phyloP scores from a whole-genome alignment of 2,888 invertebrate species.

The Meloe dianella region DNA sequence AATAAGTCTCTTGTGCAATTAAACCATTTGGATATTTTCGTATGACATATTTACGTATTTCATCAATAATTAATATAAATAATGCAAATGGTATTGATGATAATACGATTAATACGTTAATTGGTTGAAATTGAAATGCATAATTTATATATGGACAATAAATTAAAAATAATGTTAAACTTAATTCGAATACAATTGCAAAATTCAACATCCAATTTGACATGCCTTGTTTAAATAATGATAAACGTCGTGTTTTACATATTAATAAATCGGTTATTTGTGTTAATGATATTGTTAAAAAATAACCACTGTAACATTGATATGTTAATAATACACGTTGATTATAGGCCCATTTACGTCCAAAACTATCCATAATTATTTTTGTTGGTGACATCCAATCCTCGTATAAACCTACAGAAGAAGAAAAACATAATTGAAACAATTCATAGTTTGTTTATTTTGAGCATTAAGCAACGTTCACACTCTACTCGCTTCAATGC shows the following conservation, averaged over 20 bases:
- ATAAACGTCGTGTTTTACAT: constrained; percentile 78
- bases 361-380: constrained; percentile 75
- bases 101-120: constrained; percentile 71
- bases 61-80: constrained; percentile 77
- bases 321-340: constrained; percentile 74
- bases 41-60: constrained; percentile 72
- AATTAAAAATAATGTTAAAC: constrained; percentile 67
- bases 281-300: constrained; percentile 77
- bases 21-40: constrained; percentile 72
- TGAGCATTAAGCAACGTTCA: too few relatives aligned
- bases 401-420: constrained; percentile 61
- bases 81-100: constrained; percentile 76
- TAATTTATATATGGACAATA: constrained; percentile 71
- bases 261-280: constrained; percentile 81
- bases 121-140: constrained; percentile 70
- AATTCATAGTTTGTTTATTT: too few relatives aligned
- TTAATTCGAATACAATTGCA: constrained; percentile 66
- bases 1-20: constrained; percentile 79
- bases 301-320: constrained; percentile 81
- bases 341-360: constrained; percentile 74
- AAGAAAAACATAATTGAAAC: background rate
- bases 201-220: constrained; percentile 67
- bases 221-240: constrained; percentile 78
- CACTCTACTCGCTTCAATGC: too few relatives aligned
- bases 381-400: constrained; percentile 74